Evolutionary conservation across 1,140 invertebrate genomes (phyloP).

Genomic region (Caenorhabditis latens): DNA sequence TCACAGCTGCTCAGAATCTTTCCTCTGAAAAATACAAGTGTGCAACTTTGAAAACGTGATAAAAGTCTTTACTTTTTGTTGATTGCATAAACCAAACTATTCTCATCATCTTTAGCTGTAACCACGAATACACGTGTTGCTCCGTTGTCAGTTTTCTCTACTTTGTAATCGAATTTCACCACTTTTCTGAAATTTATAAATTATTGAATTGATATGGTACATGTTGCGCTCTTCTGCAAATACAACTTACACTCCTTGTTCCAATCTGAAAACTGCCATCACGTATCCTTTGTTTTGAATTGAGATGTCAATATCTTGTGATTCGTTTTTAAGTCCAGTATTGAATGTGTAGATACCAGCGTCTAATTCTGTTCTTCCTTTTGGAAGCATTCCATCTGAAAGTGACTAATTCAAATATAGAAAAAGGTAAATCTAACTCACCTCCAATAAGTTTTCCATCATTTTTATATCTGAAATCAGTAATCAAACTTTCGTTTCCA

Average conservation of each 20-base stretch:
- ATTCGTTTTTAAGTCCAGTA: constrained; percentile 30
- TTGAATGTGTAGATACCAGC: constrained; percentile 42
- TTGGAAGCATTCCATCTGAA: constrained; percentile 31
- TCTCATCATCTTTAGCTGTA: constrained; percentile 60
- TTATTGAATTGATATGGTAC: too few species aligned
- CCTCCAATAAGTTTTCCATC: constrained; percentile 28
- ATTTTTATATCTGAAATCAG: constrained; percentile 39
- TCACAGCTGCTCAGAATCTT: constrained; percentile 48
- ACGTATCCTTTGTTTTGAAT: constrained; percentile 46
- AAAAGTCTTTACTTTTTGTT: constrained; percentile 43
- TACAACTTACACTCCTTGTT: not conserved
- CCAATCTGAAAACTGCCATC: constrained; percentile 41
- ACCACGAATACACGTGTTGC: constrained; percentile 73
- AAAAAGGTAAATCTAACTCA: not conserved
- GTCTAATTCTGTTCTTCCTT: constrained; percentile 14
- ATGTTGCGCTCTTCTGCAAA: too few species aligned
- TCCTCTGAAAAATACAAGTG: not conserved
- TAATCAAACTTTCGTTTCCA: constrained; percentile 44
- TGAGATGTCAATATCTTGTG: constrained; percentile 22
- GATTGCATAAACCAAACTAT: constrained; percentile 67
- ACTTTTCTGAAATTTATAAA: not conserved
- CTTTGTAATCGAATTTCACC: constrained; percentile 68
- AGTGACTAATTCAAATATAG: not conserved
- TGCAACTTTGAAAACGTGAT: too few species aligned
- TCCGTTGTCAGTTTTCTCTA: constrained; percentile 75